Evolutionary conservation across 2,113 vertebrate species (phyloP), one percentile per base, ranked within the genome.

Genomic region (Archilochus colubris): DNA sequence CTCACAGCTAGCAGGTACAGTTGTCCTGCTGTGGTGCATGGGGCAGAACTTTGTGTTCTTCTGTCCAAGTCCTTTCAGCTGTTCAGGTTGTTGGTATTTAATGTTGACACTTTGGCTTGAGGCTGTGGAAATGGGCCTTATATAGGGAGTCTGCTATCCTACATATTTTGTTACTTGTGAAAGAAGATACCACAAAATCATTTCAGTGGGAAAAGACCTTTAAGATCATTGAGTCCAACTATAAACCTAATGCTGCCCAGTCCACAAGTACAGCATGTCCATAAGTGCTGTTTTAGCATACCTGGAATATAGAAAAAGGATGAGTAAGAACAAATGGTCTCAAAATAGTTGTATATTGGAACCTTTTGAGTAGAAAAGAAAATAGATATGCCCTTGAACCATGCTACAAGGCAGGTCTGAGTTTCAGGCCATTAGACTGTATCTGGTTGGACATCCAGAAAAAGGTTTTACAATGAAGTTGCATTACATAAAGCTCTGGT

Each of bases 401-500:
- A 46, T 46, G 44, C 15, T 48, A 48, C 46, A 48, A 20, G 46
- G 46, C 46, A 48, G 19, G 19, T 48, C 46, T 21, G 46, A 20
- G 19, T 48, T 20, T 21, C 46, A 48, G 46, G 46, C 4, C 0
- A 0, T 44, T 67, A 53, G 67, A 27, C n/a, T 24, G 2, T 6
- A 0, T 28, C n/a, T 63, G 13, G 2, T 2, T 53, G 24, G 17
- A 12, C 12, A 51, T 13, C 7, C 44, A 69, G 30, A 17, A 38
- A 9, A 31, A 40, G 38, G 12, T 58, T 74, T 86, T 66, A 48
- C 5, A 30, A 17, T 54, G 70, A 46, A 55, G 46, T 1, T 61
- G 14, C 13, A 2, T 53, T 58, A 24, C 23, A 10, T n/a, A 51
- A 64, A 78, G 44, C 50, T 46, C 30, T 51, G 31, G 6, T 40